Evolutionary conservation across 2,888 invertebrate species (phyloP).

Genomic region (Amiota minor): DNA sequence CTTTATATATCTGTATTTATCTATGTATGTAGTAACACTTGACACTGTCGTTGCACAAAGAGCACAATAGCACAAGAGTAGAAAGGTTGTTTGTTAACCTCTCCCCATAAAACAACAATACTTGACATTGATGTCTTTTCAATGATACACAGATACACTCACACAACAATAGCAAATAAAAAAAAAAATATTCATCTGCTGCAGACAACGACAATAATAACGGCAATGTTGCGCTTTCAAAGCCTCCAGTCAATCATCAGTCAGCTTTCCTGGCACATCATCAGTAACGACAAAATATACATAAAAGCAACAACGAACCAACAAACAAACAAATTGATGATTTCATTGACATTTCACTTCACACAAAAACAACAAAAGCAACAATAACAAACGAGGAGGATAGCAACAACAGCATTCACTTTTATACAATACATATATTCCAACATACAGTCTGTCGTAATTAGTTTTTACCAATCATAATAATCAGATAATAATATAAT

Average conservation of each 20-base stretch:
- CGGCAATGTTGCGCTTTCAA: background rate
- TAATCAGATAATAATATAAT: too few species aligned
- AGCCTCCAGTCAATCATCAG: background rate
- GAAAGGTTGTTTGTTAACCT: too few species aligned
- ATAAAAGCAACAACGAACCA: background rate
- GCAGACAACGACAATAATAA: background rate
- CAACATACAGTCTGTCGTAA: background rate
- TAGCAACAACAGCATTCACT: background rate
- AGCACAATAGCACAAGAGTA: background rate
- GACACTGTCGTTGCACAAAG: slow-evolving; percentile 19
- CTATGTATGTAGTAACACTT: background rate
- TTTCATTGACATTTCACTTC: slow-evolving; percentile 16
- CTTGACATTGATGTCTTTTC: slow-evolving; percentile 17
- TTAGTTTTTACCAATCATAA: background rate
- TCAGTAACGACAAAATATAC: background rate
- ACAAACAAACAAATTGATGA: slow-evolving; percentile 21
- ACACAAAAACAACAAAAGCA: background rate
- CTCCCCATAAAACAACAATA: background rate
- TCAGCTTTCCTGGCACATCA: too few species aligned
- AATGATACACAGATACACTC: background rate
- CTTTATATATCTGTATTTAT: too few species aligned
- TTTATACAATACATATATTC: background rate
- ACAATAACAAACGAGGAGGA: background rate
- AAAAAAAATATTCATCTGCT: background rate
- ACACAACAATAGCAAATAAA: background rate